Conservation (phyloP, 2,113 vertebrate genomes). For the Mus spicilegus region DNA sequence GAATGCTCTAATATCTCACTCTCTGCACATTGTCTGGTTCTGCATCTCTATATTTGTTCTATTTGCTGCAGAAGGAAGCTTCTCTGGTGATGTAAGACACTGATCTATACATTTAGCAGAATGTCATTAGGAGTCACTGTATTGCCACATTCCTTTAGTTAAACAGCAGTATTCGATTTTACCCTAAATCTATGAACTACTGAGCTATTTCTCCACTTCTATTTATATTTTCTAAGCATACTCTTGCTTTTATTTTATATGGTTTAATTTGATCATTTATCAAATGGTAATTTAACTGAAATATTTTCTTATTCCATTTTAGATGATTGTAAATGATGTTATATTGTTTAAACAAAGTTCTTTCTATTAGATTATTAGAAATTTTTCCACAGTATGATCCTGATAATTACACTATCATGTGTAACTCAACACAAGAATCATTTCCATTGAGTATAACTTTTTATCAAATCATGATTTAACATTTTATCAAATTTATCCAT, state of each 20-base stretch:
- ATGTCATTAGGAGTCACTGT: background rate
- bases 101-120: background rate
- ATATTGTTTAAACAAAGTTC: background rate
- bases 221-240: background rate
- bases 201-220: background rate
- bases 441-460: background rate
- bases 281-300: background rate
- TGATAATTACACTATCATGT: background rate
- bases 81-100: background rate
- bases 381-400: background rate
- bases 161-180: background rate
- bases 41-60: background rate
- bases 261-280: background rate
- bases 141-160: background rate
- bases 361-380: constrained; percentile 6
- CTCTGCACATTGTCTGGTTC: background rate
- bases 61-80: background rate
- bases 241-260: background rate
- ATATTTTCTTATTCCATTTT: background rate
- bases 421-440: background rate
- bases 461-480: background rate
- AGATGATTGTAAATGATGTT: background rate
- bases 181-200: background rate
- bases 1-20: background rate
- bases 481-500: background rate